Base-by-base conservation (phyloP, 53 echinoderm and acorn worm genomes). In the Hippasteria phrygiana region DNA sequence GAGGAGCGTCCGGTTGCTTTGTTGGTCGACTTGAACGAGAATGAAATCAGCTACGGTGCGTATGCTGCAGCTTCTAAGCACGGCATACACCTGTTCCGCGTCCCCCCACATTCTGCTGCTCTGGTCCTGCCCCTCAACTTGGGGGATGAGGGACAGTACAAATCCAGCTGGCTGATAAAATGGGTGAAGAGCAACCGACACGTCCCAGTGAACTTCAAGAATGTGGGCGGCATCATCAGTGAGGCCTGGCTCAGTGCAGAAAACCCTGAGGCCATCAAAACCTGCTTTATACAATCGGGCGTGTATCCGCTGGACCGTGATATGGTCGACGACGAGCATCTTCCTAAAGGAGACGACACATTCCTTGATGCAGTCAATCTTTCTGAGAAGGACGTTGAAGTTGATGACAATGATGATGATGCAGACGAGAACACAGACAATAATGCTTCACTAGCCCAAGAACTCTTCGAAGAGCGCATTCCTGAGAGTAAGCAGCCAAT, bases 141-240 rank as follows among this genome's bases (percentile, higher is more conserved):
- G 2, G 85, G 85, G 7, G 85, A 85, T 16, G 85, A 85, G 12
- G 85, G 85, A 45, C 16, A 50, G 20, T 53, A 71, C 71, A 70
- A 48, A 34, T 85, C 85, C 39, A 37, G 53, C 50, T 85, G 85
- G 85, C 54, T 85, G 36, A 70, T 51, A 0, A 47, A 73, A 28
- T 92, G 92, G 92, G 88, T 81, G 64, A 92, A 74, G 40, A 70
- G 66, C 14, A 88, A 92, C 66, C 73, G 87, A 13, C 81, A 88
- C 41, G 88, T 92, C 18, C 74, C 92, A 18, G 92, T 92, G 53
- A 87, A 80, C 31, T 20, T 73, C 75, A 80, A 88, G 53, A 92
- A 88, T 31, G 88, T 80, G 20, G 92, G 88, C 35, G 22, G 92
- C 31, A 48, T 92, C 43, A 73, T 92, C 28, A 88, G 92, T 4